A percentile compares a stretch with the other conserved stretches of the same genome.
These are phyloP conservation scores for Agrilus cyanescens DNA, from an alignment of 2,888 invertebrate species.

Conservation along the genomic window DNA sequence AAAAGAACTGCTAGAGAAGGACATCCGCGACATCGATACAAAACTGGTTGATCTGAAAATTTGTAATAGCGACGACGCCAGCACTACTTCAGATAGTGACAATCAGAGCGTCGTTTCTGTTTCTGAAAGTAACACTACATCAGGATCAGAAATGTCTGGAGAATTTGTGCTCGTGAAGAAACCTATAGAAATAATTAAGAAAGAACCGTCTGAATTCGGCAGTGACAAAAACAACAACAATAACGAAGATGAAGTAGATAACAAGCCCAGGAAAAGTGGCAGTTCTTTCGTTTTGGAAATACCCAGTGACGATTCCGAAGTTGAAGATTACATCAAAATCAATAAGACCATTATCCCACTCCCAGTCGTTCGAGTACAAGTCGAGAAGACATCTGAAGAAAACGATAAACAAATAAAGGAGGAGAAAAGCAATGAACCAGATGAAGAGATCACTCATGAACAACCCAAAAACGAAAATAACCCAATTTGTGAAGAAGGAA, in stretches of 20 bases:
- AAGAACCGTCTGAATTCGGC: background rate
- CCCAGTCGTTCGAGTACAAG: too few relatives aligned
- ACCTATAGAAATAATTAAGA: too few relatives aligned
- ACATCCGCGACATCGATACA: too few relatives aligned
- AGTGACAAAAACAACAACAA: conserved; percentile 20
- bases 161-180: conserved; percentile 12
- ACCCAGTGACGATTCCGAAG: background rate
- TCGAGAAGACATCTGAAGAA: too few relatives aligned
- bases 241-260: conserved; percentile 11
- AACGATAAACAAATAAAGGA: too few relatives aligned
- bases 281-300: background rate
- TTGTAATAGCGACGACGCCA: background rate
- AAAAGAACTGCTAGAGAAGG: too few relatives aligned
- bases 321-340: conserved; percentile 3
- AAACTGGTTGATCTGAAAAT: too few relatives aligned
- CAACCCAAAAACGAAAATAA: too few relatives aligned
- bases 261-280: background rate
- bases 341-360: background rate
- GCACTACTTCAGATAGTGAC: conserved; percentile 11
- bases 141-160: conserved; percentile 10
- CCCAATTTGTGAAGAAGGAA: too few relatives aligned
- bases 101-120: conserved; percentile 17
- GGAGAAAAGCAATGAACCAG: too few relatives aligned
- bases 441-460: too few relatives aligned
- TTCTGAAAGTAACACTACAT: conserved; percentile 12